These are phyloP conservation scores for Heterodera carotae DNA, from an alignment of 1,140 invertebrate species.

Conservation along the genomic window DNA sequence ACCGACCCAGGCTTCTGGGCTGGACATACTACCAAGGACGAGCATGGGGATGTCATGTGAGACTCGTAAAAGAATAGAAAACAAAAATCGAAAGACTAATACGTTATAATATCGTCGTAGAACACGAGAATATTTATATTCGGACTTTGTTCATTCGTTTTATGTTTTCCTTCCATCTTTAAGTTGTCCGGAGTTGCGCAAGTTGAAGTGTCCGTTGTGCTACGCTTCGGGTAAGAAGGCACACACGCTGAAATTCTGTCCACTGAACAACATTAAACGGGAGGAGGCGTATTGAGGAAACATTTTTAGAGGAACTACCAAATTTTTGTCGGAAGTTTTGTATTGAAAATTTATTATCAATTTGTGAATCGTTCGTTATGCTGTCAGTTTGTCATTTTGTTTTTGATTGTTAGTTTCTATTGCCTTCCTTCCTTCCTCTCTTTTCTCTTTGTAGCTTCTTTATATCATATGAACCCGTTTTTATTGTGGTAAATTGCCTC, in stretches of 20 bases:
- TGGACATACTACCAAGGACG: conserved; percentile 22
- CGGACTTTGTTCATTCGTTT: too few relatives aligned
- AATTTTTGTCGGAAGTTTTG: neutral
- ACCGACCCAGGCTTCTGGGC: conserved; percentile 32
- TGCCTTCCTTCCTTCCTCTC: neutral
- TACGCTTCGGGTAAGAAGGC: conserved; percentile 31
- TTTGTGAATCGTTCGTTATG: neutral
- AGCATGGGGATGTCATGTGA: conserved; percentile 25
- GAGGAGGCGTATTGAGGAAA: neutral
- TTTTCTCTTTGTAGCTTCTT: neutral
- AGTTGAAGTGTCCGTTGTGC: conserved; percentile 31
- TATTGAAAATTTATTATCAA: neutral
- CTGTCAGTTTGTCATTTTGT: neutral
- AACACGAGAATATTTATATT: too few relatives aligned
- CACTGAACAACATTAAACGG: conserved; percentile 16
- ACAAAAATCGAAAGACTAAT: too few relatives aligned
- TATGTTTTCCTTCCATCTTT: neutral
- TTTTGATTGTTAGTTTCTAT: neutral
- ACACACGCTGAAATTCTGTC: conserved; percentile 35
- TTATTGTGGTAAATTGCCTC: neutral
- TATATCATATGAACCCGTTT: neutral
- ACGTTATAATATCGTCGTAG: too few relatives aligned
- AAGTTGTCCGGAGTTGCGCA: conserved; percentile 30
- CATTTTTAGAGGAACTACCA: neutral
- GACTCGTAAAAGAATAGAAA: neutral